Evolutionary conservation across 2,888 invertebrate species (phyloP).

Genomic region (Crematogaster levior): DNA sequence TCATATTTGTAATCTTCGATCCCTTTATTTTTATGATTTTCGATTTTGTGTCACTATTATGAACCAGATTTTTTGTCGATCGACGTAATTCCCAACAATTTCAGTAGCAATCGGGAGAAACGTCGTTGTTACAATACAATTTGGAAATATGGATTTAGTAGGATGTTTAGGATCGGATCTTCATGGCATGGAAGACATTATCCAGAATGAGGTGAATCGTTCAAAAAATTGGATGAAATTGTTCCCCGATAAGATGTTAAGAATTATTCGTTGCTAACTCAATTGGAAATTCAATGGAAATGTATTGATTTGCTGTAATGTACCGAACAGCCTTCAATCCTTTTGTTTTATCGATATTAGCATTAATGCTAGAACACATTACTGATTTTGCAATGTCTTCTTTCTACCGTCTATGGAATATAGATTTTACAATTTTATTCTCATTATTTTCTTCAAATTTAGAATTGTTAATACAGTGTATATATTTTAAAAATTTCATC

Average conservation of each 20-base stretch:
- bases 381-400: slow-evolving; percentile 16
- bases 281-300: slow-evolving; percentile 15
- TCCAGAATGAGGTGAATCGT: slow-evolving; percentile 27
- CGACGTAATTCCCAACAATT: slow-evolving; percentile 44
- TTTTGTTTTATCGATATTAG: neutral
- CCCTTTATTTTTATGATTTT: slow-evolving; percentile 56
- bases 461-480: neutral
- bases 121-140: slow-evolving; percentile 54
- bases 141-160: slow-evolving; percentile 61
- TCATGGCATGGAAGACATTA: slow-evolving; percentile 13
- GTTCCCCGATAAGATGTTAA: slow-evolving; percentile 49
- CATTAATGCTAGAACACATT: slow-evolving; percentile 18
- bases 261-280: slow-evolving; percentile 3
- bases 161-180: slow-evolving; percentile 46
- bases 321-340: neutral
- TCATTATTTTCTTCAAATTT: no score
- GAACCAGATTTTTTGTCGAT: slow-evolving; percentile 56
- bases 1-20: slow-evolving; percentile 59
- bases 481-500: slow-evolving; percentile 1
- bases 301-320: slow-evolving; percentile 22
- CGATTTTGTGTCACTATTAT: slow-evolving; percentile 38
- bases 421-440: no score
- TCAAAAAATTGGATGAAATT: slow-evolving; percentile 59
- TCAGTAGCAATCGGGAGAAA: slow-evolving; percentile 9
- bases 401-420: neutral